These are phyloP conservation scores for Puffinus mauretanicus DNA, from an alignment of 2,113 vertebrate species.

Conservation along the genomic window DNA sequence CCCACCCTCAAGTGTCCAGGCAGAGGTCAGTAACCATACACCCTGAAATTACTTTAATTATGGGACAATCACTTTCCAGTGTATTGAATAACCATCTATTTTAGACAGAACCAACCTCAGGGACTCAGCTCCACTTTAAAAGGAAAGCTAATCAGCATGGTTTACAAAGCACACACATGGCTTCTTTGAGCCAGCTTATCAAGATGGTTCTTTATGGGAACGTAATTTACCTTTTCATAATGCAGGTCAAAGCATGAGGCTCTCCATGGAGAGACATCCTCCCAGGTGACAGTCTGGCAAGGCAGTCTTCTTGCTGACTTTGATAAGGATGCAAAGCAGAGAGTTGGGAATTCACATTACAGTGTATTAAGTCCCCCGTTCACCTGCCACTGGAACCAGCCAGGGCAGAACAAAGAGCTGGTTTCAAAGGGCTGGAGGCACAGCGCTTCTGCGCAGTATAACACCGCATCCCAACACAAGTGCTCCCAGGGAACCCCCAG, in stretches of 20 bases:
- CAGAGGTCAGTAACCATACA: background rate
- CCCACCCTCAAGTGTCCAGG: background rate
- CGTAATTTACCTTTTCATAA: background rate
- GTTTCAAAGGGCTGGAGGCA: background rate
- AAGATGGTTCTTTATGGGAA: background rate
- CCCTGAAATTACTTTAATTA: conserved; percentile 4
- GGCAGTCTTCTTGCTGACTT: background rate
- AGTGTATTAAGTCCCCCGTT: background rate
- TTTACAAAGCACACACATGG: background rate
- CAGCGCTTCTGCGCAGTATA: rapidly evolving
- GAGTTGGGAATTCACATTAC: background rate
- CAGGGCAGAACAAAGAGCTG: background rate
- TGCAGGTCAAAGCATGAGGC: background rate
- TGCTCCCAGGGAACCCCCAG: background rate
- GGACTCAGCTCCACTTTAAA: background rate
- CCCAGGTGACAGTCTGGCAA: background rate
- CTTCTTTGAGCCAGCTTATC: conserved; percentile 8
- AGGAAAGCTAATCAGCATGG: background rate
- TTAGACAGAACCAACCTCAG: background rate
- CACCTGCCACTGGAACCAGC: background rate
- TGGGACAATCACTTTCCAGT: background rate
- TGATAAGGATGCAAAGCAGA: background rate
- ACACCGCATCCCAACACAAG: rapidly evolving
- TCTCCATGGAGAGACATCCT: background rate
- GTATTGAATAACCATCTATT: background rate